Evolutionary conservation across 2,888 invertebrate species (phyloP).

Genomic region (Eremobia ochroleuca): DNA sequence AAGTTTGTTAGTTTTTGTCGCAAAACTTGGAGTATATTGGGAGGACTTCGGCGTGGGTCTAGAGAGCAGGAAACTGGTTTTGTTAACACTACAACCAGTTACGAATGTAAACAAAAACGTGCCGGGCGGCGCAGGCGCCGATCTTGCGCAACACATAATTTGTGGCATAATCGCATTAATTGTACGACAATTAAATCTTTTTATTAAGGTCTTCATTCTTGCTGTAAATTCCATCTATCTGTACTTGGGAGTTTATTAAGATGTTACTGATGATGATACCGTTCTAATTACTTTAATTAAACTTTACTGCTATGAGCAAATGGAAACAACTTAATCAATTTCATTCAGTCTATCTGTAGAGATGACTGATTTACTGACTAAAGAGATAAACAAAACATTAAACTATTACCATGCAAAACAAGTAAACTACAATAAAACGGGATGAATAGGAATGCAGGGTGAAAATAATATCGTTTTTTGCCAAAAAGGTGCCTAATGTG

Average conservation of each 20-base stretch:
- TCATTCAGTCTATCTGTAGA: neutral
- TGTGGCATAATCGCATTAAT: slow-evolving; percentile 52
- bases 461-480: no score
- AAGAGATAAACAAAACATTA: neutral
- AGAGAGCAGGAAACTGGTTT: slow-evolving; percentile 77
- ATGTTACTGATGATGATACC: no score
- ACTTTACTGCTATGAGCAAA: neutral
- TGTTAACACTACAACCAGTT: slow-evolving; percentile 79
- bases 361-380: neutral
- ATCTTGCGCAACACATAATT: slow-evolving; percentile 62
- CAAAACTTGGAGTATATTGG: slow-evolving; percentile 49
- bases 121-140: slow-evolving; percentile 56
- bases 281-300: neutral
- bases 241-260: neutral
- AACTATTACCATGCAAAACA: slow-evolving; percentile 5
- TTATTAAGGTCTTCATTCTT: slow-evolving; percentile 51
- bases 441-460: no score
- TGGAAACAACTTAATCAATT: neutral
- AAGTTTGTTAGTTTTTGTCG: slow-evolving; percentile 26
- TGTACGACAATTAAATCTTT: slow-evolving; percentile 57
- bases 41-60: slow-evolving; percentile 62
- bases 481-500: no score
- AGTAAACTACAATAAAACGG: no score
- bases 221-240: slow-evolving; percentile 5
- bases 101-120: slow-evolving; percentile 84